A percentile compares a stretch with the other conserved stretches of the same genome.
These are phyloP conservation scores for Teleopsis dalmanni DNA, from an alignment of 1,140 invertebrate genomes.

Conservation along the genomic window DNA sequence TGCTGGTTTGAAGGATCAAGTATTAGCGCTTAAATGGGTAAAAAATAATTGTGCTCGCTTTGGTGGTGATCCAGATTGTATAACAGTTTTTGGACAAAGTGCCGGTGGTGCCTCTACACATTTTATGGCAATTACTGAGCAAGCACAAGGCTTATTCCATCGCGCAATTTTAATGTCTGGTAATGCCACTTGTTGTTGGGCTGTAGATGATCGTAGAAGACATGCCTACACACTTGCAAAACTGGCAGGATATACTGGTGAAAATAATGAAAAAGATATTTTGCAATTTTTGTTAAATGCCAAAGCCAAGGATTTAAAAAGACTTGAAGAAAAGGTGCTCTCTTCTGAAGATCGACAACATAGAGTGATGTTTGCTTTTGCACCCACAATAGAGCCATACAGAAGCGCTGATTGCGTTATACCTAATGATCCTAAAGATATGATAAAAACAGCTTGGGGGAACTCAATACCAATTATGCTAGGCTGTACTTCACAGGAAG, in stretches of 20 bases:
- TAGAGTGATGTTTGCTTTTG: slow-evolving; percentile 29
- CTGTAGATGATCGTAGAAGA: slow-evolving; percentile 20
- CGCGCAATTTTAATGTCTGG: slow-evolving; percentile 44
- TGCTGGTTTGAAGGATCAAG: slow-evolving; percentile 56
- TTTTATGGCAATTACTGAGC: slow-evolving; percentile 52
- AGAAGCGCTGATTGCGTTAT: slow-evolving; percentile 29
- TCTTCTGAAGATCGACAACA: slow-evolving; percentile 22
- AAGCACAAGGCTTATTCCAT: slow-evolving; percentile 45
- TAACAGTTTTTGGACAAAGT: slow-evolving; percentile 46
- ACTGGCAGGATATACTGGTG: slow-evolving; percentile 29
- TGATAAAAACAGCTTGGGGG: slow-evolving; percentile 39
- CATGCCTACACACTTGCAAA: slow-evolving; percentile 28
- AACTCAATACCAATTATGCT: slow-evolving; percentile 44
- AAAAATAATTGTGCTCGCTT: slow-evolving; percentile 54
- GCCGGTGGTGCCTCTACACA: slow-evolving; percentile 46
- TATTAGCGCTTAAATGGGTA: slow-evolving; percentile 58
- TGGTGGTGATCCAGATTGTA: slow-evolving; percentile 46
- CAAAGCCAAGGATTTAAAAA: slow-evolving; percentile 51
- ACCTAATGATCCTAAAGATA: slow-evolving; percentile 26
- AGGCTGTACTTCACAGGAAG: slow-evolving; percentile 41
- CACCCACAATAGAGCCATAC: slow-evolving; percentile 39
- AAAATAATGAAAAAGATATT: slow-evolving; percentile 29
- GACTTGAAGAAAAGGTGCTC: slow-evolving; percentile 28
- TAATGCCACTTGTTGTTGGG: slow-evolving; percentile 26
- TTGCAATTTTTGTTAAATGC: slow-evolving; percentile 24